Conservation (phyloP, 2,797 vertebrate species). For the Coregonus suidteri region DNA sequence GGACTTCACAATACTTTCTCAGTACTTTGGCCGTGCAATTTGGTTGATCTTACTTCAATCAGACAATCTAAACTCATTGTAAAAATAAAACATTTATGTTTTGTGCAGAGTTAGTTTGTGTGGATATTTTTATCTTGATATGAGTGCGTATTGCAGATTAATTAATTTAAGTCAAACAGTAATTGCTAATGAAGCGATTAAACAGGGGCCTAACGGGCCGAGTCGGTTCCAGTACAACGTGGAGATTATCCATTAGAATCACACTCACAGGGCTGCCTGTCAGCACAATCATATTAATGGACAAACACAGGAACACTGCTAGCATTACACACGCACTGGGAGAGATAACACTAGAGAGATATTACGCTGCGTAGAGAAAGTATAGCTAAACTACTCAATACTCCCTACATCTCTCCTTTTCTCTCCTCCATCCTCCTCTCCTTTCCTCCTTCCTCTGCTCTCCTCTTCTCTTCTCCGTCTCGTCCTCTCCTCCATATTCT, state of each 20-base stretch:
- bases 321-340: background rate
- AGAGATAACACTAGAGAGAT: background rate
- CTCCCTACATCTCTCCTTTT: background rate
- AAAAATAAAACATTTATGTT: background rate
- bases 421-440: background rate
- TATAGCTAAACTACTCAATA: background rate
- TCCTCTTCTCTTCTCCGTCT: background rate
- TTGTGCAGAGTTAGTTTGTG: background rate
- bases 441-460: background rate
- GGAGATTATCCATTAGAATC: background rate
- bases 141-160: background rate
- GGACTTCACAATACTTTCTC: background rate
- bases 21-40: background rate
- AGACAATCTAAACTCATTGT: background rate
- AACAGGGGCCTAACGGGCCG: slow-evolving; percentile 52
- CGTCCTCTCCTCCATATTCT: background rate
- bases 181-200: slow-evolving; percentile 62
- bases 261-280: background rate
- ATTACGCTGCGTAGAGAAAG: background rate
- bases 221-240: slow-evolving; percentile 43
- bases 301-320: background rate
- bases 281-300: background rate
- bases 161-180: slow-evolving; percentile 42
- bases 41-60: background rate
- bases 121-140: background rate